These are phyloP conservation scores for Crotalus adamanteus DNA, from an alignment of 2,797 vertebrate species.

Conservation along the genomic window DNA sequence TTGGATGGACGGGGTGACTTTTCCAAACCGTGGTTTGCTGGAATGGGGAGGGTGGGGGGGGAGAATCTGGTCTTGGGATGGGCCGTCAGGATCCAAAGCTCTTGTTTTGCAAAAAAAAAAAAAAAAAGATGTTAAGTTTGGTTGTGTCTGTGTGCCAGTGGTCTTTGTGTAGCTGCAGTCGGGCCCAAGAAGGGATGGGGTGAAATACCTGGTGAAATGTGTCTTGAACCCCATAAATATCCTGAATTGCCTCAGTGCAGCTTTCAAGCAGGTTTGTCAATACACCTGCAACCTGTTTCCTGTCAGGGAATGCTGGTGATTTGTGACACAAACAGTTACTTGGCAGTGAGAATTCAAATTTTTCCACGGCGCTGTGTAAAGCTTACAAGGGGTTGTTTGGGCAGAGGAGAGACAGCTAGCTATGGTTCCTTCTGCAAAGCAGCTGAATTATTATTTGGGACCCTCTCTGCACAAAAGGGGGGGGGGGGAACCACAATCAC, in stretches of 20 bases:
- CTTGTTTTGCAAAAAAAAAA: background rate
- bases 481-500: background rate
- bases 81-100: background rate
- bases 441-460: background rate
- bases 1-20: background rate
- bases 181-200: background rate
- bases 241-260: background rate
- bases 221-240: background rate
- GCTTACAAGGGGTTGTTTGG: background rate
- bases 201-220: background rate
- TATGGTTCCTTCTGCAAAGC: rapidly evolving
- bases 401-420: background rate
- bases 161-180: background rate
- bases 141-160: background rate
- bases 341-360: background rate
- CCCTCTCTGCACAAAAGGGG: background rate
- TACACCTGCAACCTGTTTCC: background rate
- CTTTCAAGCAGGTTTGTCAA: background rate
- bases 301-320: background rate
- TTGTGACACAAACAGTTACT: background rate
- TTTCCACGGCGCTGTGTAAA: background rate
- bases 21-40: background rate
- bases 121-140: background rate
- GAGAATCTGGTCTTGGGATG: background rate
- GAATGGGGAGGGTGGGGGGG: background rate